A percentile compares a stretch with the other conserved stretches of the same genome.
phyloP scores from a whole-genome alignment of 2,113 vertebrate genomes.

The Rhipidura dahli region DNA sequence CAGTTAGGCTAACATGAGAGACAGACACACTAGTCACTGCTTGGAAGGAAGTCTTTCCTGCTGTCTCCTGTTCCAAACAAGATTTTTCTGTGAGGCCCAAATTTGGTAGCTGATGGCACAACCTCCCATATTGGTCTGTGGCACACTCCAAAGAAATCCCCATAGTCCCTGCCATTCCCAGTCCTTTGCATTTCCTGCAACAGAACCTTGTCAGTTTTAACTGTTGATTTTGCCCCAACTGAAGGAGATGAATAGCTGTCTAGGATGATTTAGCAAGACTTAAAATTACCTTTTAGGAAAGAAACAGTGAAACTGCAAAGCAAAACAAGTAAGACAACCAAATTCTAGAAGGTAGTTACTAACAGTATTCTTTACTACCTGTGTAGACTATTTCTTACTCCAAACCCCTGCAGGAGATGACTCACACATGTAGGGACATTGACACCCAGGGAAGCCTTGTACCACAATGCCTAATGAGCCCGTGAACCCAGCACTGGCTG shows the following conservation, averaged over 20 bases:
- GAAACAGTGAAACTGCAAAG: neutral
- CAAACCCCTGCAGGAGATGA: neutral
- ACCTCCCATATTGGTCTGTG: fast-evolving
- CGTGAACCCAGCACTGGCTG: neutral
- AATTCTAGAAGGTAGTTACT: neutral
- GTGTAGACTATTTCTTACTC: neutral
- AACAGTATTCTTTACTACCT: neutral
- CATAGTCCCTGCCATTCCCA: neutral
- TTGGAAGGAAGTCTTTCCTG: neutral
- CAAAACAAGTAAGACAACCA: neutral
- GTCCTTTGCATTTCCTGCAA: neutral
- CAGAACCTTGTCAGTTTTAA: neutral
- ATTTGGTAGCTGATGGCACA: neutral
- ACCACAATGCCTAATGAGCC: neutral
- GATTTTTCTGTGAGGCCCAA: neutral
- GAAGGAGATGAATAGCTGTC: neutral
- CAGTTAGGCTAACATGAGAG: neutral
- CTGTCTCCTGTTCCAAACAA: neutral
- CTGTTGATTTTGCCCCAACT: neutral
- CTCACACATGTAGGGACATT: neutral
- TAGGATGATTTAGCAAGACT: neutral
- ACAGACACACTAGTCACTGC: neutral
- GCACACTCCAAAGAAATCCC: neutral
- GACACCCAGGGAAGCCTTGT: neutral
- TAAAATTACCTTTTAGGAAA: neutral